These are phyloP conservation scores for Gallinago undulata DNA, from an alignment of 2,113 vertebrate species.

Conservation along the genomic window DNA sequence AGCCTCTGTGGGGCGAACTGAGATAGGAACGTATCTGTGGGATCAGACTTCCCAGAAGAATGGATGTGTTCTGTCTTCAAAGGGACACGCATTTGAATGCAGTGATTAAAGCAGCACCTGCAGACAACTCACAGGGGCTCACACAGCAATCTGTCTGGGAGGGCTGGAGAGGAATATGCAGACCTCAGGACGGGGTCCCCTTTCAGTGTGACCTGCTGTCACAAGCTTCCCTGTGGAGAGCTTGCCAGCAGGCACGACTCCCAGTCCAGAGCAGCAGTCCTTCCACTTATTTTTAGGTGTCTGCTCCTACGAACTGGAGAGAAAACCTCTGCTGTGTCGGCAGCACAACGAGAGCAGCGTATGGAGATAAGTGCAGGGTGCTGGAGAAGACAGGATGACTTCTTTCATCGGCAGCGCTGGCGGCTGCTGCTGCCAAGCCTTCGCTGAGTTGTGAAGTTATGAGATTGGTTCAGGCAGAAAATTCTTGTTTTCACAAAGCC, in stretches of 20 bases:
- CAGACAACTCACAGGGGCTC: neutral
- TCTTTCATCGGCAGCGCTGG: neutral
- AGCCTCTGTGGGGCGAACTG: neutral
- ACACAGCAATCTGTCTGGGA: neutral
- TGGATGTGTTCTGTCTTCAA: neutral
- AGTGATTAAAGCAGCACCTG: neutral
- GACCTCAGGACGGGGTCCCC: neutral
- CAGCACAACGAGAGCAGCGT: neutral
- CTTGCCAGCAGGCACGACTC: neutral
- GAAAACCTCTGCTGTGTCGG: neutral
- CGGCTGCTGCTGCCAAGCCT: neutral
- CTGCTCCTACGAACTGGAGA: neutral
- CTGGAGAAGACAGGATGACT: neutral
- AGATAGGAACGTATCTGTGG: neutral
- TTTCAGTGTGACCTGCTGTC: neutral
- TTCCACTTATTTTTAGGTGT: neutral
- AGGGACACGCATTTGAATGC: neutral
- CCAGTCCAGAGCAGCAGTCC: too few species aligned
- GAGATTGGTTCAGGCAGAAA: neutral
- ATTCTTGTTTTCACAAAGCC: neutral
- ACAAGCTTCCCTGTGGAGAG: neutral
- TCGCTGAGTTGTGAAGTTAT: neutral
- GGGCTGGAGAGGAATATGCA: neutral
- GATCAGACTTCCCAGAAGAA: neutral
- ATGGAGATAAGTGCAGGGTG: neutral